A percentile compares a stretch with the other conserved stretches of the same genome.
Conservation (phyloP, 1,140 invertebrate species). For the Cydia fagiglandana region DNA sequence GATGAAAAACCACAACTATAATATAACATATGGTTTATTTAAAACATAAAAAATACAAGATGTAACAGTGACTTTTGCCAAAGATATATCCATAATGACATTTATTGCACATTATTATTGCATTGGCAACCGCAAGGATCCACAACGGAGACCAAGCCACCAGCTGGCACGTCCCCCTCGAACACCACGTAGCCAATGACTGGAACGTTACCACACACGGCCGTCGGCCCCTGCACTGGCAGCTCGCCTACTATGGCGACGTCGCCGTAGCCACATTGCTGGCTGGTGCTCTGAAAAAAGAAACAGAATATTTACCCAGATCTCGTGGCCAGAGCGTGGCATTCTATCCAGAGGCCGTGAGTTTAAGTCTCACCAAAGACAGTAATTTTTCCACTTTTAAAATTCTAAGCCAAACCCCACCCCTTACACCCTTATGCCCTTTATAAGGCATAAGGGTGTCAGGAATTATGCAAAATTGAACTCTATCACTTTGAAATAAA, state of each 20-base stretch:
- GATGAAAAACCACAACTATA: background rate
- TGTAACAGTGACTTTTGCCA: background rate
- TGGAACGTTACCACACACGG: slow-evolving; percentile 60
- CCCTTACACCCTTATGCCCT: too few relatives aligned
- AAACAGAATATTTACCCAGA: too few relatives aligned
- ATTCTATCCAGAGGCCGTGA: too few relatives aligned
- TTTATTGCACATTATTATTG: background rate
- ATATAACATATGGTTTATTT: background rate
- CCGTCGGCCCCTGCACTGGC: slow-evolving; percentile 49
- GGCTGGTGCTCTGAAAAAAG: background rate
- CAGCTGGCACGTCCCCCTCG: slow-evolving; percentile 62
- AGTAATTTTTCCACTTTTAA: too few relatives aligned
- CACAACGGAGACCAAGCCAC: slow-evolving; percentile 57
- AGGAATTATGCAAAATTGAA: too few relatives aligned
- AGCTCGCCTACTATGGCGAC: slow-evolving; percentile 28
- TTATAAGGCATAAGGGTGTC: too few relatives aligned
- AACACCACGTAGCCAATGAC: slow-evolving; percentile 67
- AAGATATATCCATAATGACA: background rate
- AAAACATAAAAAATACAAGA: background rate
- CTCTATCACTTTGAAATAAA: too few relatives aligned
- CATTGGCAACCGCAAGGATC: slow-evolving; percentile 52
- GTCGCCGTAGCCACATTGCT: slow-evolving; percentile 16
- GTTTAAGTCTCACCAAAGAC: too few relatives aligned
- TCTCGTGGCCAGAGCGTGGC: too few relatives aligned
- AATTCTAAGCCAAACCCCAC: too few relatives aligned